Conservation (phyloP, 2,797 vertebrate genomes). For the Lutjanus campechanus region DNA sequence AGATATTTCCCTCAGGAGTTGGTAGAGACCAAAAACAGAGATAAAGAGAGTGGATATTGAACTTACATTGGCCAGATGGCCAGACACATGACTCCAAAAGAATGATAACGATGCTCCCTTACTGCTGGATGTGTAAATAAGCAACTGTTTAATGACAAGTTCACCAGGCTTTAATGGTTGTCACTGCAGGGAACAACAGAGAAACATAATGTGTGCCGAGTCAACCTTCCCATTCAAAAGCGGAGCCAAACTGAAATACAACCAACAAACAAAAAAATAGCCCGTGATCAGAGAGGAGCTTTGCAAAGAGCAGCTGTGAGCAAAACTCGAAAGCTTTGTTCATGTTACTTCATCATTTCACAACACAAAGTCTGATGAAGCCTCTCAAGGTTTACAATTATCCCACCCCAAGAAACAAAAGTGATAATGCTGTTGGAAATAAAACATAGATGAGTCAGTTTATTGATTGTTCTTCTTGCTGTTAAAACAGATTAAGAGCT, state of each 20-base stretch:
- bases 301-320: constrained; percentile 1
- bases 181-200: not conserved
- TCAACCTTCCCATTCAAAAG: constrained; percentile 9
- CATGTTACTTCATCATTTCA: not conserved
- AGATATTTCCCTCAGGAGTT: not conserved
- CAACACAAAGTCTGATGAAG: not conserved
- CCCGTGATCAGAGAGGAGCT: not conserved
- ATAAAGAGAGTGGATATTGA: no score
- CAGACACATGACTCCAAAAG: not conserved
- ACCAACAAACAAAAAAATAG: not conserved
- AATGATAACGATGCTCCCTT: not conserved
- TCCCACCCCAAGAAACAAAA: constrained; percentile 7
- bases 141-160: not conserved
- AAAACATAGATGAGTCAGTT: constrained; percentile 19
- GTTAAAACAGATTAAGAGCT: constrained; percentile 6
- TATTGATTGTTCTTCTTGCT: not conserved
- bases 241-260: not conserved
- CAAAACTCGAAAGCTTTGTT: not conserved
- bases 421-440: constrained; percentile 6
- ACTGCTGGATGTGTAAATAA: not conserved
- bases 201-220: not conserved
- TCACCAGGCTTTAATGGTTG: constrained; percentile 11
- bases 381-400: not conserved
- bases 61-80: no score
- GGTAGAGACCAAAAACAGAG: not conserved